phyloP scores from a whole-genome alignment of 2,113 vertebrate species.

The Campylomormyrus tamandua region DNA sequence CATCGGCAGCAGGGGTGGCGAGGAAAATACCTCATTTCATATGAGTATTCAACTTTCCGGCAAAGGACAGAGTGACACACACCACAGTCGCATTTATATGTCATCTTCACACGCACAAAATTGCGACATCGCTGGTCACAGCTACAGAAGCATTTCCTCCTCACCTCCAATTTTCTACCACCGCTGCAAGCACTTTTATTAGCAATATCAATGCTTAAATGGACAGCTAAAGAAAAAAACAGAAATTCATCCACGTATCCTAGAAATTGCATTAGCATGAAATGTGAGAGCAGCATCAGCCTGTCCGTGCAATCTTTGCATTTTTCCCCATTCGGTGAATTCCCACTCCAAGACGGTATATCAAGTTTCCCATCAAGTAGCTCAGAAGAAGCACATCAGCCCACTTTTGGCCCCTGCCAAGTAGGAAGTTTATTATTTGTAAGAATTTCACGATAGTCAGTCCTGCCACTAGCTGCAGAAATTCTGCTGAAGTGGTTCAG shows the following conservation, averaged over 20 bases:
- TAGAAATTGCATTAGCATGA: neutral
- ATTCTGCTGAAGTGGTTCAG: conserved; percentile 59
- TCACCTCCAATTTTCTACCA: neutral
- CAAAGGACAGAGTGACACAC: neutral
- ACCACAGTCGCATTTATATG: neutral
- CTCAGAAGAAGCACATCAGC: conserved; percentile 31
- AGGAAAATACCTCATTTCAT: neutral
- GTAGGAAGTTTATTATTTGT: conserved; percentile 57
- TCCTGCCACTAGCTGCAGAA: conserved; percentile 51
- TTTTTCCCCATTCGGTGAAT: conserved; percentile 29
- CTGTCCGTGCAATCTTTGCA: neutral
- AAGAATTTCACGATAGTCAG: conserved; percentile 53
- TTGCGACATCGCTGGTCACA: too few relatives aligned
- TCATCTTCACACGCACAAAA: neutral
- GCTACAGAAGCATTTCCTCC: neutral
- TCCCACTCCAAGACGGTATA: conserved; percentile 25
- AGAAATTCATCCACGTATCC: neutral
- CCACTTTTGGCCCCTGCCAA: conserved; percentile 29
- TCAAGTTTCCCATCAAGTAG: conserved; percentile 42
- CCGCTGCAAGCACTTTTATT: too few relatives aligned
- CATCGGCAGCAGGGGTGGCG: neutral
- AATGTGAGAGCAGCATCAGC: neutral
- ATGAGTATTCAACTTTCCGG: neutral
- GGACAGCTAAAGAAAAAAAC: neutral
- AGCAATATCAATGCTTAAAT: neutral